Evolutionary conservation across 2,888 invertebrate species (phyloP).

Genomic region (Calephelis perditalis): DNA sequence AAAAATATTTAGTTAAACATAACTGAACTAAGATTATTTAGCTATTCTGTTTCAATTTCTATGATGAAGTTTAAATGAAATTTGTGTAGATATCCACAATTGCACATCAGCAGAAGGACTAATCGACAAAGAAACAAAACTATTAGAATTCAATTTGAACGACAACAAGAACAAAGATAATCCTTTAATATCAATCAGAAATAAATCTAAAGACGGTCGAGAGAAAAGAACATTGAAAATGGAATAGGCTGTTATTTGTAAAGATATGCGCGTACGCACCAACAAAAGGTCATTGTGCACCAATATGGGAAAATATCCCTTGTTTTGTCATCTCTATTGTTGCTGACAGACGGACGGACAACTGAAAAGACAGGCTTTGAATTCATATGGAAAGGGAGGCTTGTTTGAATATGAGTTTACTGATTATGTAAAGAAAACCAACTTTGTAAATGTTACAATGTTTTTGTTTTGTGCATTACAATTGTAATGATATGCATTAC

Average conservation of each 20-base stretch:
- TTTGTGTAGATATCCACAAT: too few species aligned
- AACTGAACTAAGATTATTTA: too few species aligned
- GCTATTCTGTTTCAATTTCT: too few species aligned
- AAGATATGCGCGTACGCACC: conserved; percentile 40
- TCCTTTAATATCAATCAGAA: conserved; percentile 25
- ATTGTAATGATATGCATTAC: conserved; percentile 21
- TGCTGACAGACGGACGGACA: conserved; percentile 68
- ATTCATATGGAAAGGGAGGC: conserved; percentile 56
- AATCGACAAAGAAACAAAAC: too few species aligned
- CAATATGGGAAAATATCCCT: conserved; percentile 72
- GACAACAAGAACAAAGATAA: not conserved
- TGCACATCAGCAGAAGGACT: too few species aligned
- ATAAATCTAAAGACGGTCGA: conserved; percentile 31
- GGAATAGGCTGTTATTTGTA: conserved; percentile 46
- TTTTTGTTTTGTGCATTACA: conserved; percentile 27
- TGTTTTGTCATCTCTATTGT: conserved; percentile 73
- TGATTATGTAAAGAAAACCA: conserved; percentile 42
- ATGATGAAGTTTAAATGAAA: too few species aligned
- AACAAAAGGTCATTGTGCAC: conserved; percentile 66
- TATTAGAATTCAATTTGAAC: not conserved
- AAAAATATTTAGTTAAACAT: too few species aligned
- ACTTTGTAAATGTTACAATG: conserved; percentile 32
- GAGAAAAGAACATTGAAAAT: conserved; percentile 50
- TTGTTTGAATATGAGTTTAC: conserved; percentile 40
- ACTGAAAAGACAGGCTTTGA: conserved; percentile 71